These are phyloP conservation scores for Pygoscelis adeliae DNA, from an alignment of 2,113 vertebrate species.

Conservation along the genomic window DNA sequence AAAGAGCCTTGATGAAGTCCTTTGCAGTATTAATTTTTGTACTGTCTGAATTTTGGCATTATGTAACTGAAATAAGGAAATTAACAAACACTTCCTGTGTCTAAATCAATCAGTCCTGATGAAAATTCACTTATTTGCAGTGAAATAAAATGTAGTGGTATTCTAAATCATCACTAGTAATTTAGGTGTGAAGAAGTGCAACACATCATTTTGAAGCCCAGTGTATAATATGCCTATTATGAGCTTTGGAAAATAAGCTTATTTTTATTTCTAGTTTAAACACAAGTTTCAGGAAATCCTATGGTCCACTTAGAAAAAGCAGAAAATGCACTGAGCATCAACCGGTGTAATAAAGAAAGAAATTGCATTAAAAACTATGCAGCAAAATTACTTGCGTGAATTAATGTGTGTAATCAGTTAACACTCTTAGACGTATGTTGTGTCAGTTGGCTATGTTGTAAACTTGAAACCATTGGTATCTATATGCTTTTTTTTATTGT, in stretches of 20 bases:
- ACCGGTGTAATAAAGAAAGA: neutral
- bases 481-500: neutral
- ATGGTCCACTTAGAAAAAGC: neutral
- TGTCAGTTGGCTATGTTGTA: neutral
- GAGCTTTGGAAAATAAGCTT: neutral
- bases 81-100: neutral
- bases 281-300: neutral
- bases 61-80: neutral
- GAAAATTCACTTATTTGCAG: slow-evolving; percentile 15
- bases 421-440: neutral
- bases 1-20: neutral
- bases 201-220: neutral
- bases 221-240: neutral
- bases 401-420: neutral
- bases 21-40: slow-evolving; percentile 14
- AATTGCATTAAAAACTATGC: neutral
- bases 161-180: neutral
- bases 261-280: slow-evolving; percentile 22
- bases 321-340: neutral
- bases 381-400: slow-evolving; percentile 19
- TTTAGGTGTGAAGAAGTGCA: neutral
- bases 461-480: neutral
- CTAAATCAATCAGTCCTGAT: neutral
- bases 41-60: neutral
- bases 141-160: neutral